Conservation (phyloP, 2,113 vertebrate genomes). For the Nipponia nippon region DNA sequence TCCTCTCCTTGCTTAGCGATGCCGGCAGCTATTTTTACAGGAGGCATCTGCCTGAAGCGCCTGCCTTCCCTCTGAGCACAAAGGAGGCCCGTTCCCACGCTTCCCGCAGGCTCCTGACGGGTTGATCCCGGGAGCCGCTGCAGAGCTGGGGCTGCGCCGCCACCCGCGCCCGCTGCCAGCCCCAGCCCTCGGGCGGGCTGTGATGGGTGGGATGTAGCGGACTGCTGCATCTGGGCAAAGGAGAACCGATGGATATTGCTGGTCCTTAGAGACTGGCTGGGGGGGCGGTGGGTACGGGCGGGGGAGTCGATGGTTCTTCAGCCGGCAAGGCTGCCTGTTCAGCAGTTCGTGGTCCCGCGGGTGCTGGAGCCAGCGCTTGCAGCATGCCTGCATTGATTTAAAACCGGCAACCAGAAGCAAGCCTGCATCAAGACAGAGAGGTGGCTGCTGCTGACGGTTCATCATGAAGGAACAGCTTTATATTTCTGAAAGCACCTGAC, state of each 20-base stretch:
- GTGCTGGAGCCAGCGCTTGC: constrained; percentile 37
- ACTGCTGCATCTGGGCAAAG: background rate
- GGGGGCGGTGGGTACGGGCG: no score
- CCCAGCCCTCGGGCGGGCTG: background rate
- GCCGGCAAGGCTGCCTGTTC: background rate
- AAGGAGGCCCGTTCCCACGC: background rate
- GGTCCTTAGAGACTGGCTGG: background rate
- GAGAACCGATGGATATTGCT: background rate
- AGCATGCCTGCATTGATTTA: constrained; percentile 50
- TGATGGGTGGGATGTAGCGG: background rate
- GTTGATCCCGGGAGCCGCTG: constrained; percentile 3
- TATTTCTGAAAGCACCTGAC: background rate
- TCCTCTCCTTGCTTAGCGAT: background rate
- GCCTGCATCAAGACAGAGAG: constrained; percentile 4
- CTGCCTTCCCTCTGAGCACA: background rate
- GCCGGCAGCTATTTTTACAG: background rate
- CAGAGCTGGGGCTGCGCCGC: background rate
- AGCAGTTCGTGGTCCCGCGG: constrained; percentile 49
- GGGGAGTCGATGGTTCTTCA: background rate
- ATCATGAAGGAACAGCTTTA: background rate
- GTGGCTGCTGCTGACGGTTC: background rate
- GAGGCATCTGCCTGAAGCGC: background rate
- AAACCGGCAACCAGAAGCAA: constrained; percentile 8
- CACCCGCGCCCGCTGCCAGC: background rate
- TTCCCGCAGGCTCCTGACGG: constrained; percentile 17